These are phyloP conservation scores for Eclectus roratus DNA, from an alignment of 2,113 vertebrate genomes.

Conservation along the genomic window DNA sequence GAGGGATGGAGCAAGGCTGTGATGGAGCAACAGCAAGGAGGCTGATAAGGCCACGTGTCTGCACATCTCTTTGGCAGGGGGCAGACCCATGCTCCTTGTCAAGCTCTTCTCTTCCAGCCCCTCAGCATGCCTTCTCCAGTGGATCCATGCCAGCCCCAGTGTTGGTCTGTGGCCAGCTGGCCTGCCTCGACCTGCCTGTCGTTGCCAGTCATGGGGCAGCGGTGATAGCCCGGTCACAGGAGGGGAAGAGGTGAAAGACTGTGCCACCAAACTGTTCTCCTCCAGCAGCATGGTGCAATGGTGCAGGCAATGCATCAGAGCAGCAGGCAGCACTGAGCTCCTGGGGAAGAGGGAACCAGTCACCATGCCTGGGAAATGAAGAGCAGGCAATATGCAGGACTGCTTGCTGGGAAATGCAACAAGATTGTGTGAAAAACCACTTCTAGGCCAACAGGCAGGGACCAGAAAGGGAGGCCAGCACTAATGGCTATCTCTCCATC, in stretches of 20 bases:
- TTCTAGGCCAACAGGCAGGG: not conserved
- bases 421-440: not conserved
- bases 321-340: accelerated
- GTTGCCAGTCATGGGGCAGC: constrained; percentile 29
- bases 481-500: not conserved
- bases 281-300: accelerated
- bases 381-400: not conserved
- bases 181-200: not conserved
- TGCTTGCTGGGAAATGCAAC: not conserved
- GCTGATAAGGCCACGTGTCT: not conserved
- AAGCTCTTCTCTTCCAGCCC: not conserved
- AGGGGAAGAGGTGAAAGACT: not conserved
- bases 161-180: not conserved
- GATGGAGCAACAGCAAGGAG: not conserved
- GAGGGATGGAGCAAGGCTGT: not conserved
- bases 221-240: not conserved
- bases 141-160: not conserved
- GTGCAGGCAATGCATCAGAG: not conserved
- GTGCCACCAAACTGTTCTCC: accelerated
- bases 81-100: not conserved
- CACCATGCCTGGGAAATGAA: accelerated
- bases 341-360: accelerated
- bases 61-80: not conserved
- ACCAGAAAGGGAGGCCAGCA: not conserved
- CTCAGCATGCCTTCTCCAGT: not conserved